Evolutionary conservation across 2,113 vertebrate species (phyloP).

Genomic region (Varanus komodoensis): DNA sequence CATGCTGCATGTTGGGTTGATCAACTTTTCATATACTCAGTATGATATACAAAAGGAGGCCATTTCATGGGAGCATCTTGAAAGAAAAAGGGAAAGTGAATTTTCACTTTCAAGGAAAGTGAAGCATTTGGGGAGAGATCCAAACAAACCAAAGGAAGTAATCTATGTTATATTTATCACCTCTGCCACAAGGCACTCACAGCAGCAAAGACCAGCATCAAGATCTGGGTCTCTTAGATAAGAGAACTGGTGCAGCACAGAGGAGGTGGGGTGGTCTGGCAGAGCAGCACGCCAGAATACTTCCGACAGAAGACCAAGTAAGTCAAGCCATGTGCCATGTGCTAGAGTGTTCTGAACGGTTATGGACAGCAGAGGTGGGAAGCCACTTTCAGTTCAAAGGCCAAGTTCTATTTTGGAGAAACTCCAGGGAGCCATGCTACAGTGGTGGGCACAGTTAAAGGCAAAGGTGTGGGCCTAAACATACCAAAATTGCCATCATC

Average conservation of each 20-base stretch:
- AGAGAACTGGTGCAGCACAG: background rate
- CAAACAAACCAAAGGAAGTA: background rate
- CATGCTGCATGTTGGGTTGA: conserved; percentile 11
- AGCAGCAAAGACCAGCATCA: background rate
- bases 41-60: background rate
- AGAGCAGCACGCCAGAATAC: too few relatives aligned
- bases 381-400: too few relatives aligned
- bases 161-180: background rate
- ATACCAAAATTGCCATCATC: too few relatives aligned
- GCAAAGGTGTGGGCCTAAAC: too few relatives aligned
- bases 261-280: too few relatives aligned
- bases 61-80: conserved; percentile 5
- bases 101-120: background rate
- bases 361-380: background rate
- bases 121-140: conserved; percentile 22
- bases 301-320: background rate
- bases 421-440: too few relatives aligned
- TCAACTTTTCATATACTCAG: background rate
- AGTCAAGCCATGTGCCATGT: background rate
- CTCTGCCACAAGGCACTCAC: background rate
- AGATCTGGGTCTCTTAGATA: background rate
- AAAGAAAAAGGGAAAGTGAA: background rate
- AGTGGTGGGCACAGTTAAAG: too few relatives aligned
- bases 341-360: background rate
- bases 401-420: too few relatives aligned